Evolutionary conservation across 2,113 vertebrate species (phyloP).

Genomic region (Phylloscopus trochiloides): DNA sequence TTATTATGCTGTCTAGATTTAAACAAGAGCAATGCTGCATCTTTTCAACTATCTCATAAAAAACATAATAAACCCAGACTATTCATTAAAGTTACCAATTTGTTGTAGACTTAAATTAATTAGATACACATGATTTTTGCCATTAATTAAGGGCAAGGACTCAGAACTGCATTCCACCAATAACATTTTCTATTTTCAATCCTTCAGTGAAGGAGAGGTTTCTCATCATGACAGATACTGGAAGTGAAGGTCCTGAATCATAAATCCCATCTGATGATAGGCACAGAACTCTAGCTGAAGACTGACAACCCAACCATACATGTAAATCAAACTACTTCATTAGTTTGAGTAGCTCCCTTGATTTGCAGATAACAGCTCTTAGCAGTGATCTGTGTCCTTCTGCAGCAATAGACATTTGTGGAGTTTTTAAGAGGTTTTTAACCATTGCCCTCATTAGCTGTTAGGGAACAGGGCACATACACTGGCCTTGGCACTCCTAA

Average conservation of each 20-base stretch:
- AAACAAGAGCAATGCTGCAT: not conserved
- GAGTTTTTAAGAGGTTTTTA: not conserved
- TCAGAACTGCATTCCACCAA: not conserved
- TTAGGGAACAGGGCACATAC: not conserved
- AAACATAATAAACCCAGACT: not conserved
- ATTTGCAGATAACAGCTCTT: not conserved
- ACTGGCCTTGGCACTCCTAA: too few species aligned
- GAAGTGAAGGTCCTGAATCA: not conserved
- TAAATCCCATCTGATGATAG: not conserved
- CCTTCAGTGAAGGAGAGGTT: not conserved
- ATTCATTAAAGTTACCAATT: not conserved
- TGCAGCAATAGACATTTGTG: not conserved
- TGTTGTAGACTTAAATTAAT: not conserved
- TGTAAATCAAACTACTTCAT: not conserved
- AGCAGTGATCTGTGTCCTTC: not conserved
- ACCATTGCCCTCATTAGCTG: not conserved
- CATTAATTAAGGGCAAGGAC: not conserved
- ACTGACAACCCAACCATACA: not conserved
- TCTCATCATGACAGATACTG: not conserved
- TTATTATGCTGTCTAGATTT: not conserved
- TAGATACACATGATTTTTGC: not conserved
- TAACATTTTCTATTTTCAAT: not conserved
- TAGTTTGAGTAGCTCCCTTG: not conserved
- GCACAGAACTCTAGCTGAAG: not conserved
- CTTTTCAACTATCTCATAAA: not conserved